Conservation (phyloP, 2,113 vertebrate species). For the Gymnogyps californianus region DNA sequence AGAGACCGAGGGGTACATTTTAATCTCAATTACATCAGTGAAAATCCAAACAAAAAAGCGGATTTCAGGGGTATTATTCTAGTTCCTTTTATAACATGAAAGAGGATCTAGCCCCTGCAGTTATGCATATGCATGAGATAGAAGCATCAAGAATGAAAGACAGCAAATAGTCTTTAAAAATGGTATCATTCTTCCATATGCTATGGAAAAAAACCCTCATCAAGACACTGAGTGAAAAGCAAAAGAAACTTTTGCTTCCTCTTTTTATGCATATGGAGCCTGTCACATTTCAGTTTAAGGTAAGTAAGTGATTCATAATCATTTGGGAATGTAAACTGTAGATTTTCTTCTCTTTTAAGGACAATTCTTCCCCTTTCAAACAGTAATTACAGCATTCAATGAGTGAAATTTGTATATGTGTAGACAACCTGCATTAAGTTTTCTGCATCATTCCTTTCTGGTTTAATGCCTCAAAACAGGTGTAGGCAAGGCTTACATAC, state of each 20-base stretch:
- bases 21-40: neutral
- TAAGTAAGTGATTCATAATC: slow-evolving; percentile 41
- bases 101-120: neutral
- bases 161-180: slow-evolving; percentile 13
- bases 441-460: neutral
- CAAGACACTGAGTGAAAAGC: neutral
- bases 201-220: neutral
- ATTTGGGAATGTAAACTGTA: slow-evolving; percentile 14
- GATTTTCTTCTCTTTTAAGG: slow-evolving; percentile 7
- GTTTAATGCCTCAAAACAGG: neutral
- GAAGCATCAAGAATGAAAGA: slow-evolving; percentile 16
- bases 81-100: neutral
- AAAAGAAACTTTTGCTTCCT: neutral
- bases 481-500: neutral
- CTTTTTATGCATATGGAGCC: neutral
- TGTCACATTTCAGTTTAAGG: slow-evolving; percentile 24
- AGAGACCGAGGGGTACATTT: neutral
- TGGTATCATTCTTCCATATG: neutral
- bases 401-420: neutral
- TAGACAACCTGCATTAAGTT: neutral
- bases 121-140: neutral
- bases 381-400: neutral
- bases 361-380: neutral
- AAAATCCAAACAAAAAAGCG: neutral
- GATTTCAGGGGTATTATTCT: neutral